Conservation (phyloP, 1,140 invertebrate species). For the Caerostris extrusa region DNA sequence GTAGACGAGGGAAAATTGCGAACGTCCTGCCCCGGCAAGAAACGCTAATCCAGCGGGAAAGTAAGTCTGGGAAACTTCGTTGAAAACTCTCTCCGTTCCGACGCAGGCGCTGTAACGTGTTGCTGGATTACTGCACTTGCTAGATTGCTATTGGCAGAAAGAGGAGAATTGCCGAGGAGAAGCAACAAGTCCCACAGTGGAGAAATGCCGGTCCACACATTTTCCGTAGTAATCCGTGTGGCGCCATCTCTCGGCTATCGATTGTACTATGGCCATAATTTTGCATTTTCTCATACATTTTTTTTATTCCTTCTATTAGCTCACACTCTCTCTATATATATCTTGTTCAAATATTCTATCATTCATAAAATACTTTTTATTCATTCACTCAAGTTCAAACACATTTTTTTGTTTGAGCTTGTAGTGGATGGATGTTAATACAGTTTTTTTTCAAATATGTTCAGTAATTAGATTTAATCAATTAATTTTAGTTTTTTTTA, state of each 20-base stretch:
- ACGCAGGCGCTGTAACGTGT: conserved; percentile 48
- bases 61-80: conserved; percentile 8
- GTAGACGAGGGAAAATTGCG: neutral
- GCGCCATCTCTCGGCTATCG: conserved; percentile 22
- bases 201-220: neutral
- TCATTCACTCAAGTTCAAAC: no score
- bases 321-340: no score
- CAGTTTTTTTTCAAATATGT: no score
- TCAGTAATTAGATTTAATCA: no score
- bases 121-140: conserved; percentile 13
- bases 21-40: conserved; percentile 5
- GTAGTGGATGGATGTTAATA: no score
- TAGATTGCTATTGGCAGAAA: conserved; percentile 40
- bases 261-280: neutral
- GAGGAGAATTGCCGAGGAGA: neutral
- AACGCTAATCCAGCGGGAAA: neutral
- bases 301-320: no score
- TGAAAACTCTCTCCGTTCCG: neutral
- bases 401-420: no score
- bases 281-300: no score
- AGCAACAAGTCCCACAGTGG: conserved; percentile 16
- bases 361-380: no score
- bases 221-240: neutral
- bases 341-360: no score
- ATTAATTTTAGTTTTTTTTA: no score